Evolutionary conservation across 2,888 invertebrate species (phyloP).

Genomic region (Trichogramma dendrolimi): DNA sequence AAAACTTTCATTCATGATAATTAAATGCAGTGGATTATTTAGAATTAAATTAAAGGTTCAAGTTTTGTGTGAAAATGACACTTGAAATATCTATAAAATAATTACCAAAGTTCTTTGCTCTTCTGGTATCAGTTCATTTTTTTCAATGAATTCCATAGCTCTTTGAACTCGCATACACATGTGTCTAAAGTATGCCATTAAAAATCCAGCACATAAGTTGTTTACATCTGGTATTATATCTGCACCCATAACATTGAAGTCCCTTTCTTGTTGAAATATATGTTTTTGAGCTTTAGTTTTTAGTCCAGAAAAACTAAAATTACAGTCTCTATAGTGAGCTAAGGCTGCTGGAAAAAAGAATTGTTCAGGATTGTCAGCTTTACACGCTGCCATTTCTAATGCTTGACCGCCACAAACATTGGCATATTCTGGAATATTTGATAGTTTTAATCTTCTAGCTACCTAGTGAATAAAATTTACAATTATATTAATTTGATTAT

Average conservation of each 20-base stretch:
- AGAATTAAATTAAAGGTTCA: not conserved
- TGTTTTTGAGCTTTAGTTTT: slow-evolving; percentile 61
- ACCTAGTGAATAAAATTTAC: slow-evolving; percentile 51
- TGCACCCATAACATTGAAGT: slow-evolving; percentile 62
- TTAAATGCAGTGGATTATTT: slow-evolving; percentile 1
- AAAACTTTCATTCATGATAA: slow-evolving; percentile 2
- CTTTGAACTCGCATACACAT: slow-evolving; percentile 78
- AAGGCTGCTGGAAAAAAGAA: slow-evolving; percentile 69
- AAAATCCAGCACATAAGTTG: slow-evolving; percentile 84
- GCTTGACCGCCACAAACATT: slow-evolving; percentile 77
- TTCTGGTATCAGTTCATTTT: slow-evolving; percentile 60
- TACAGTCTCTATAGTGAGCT: slow-evolving; percentile 68
- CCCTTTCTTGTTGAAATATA: slow-evolving; percentile 59
- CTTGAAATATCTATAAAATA: slow-evolving; percentile 10
- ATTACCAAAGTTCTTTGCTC: slow-evolving; percentile 60
- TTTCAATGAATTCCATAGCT: slow-evolving; percentile 71
- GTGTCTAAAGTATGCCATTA: slow-evolving; percentile 71
- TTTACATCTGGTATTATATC: slow-evolving; percentile 68
- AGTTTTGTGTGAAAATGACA: slow-evolving; percentile 7
- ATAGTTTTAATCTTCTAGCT: slow-evolving; percentile 78
- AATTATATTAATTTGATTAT: slow-evolving; percentile 6
- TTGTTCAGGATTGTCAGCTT: slow-evolving; percentile 61
- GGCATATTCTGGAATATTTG: slow-evolving; percentile 70
- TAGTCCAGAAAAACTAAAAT: slow-evolving; percentile 87
- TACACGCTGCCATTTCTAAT: slow-evolving; percentile 74